Conservation (phyloP, 2,113 vertebrate species). For the Ochotona princeps region DNA sequence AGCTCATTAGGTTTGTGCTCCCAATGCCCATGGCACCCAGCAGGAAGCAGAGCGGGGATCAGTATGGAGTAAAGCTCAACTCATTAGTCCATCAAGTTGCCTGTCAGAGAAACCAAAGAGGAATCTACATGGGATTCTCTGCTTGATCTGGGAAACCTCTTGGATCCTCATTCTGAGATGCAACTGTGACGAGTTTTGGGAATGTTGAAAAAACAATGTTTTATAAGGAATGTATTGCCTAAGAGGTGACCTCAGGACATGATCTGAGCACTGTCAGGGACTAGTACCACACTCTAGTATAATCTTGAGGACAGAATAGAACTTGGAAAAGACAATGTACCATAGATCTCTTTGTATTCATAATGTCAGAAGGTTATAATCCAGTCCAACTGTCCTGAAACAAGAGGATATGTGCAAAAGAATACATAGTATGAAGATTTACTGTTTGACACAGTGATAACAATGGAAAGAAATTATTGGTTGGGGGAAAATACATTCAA, state of each 20-base stretch:
- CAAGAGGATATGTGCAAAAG: not conserved
- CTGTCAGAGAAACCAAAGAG: not conserved
- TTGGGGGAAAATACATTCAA: not conserved
- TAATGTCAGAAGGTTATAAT: not conserved
- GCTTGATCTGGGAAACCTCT: constrained; percentile 48
- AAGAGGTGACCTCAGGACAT: not conserved
- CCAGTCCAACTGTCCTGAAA: not conserved
- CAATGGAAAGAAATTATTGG: not conserved
- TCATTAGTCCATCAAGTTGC: not conserved
- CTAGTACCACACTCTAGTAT: not conserved
- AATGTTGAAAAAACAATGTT: not conserved
- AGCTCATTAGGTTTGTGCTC: constrained; percentile 14
- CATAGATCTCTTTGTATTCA: not conserved
- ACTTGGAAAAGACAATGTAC: not conserved
- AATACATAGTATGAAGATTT: not conserved
- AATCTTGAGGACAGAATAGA: not conserved
- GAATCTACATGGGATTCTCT: constrained; percentile 1
- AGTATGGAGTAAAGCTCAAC: not conserved
- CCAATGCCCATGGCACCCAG: not conserved
- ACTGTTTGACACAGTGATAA: not conserved
- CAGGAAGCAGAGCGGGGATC: constrained; percentile 4
- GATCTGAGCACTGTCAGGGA: not conserved
- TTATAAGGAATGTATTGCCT: not conserved
- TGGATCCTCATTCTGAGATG: constrained; percentile 41
- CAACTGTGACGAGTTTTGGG: not conserved